phyloP scores from a whole-genome alignment of 1,140 invertebrate genomes.

The Himalopsyche phryganea region DNA sequence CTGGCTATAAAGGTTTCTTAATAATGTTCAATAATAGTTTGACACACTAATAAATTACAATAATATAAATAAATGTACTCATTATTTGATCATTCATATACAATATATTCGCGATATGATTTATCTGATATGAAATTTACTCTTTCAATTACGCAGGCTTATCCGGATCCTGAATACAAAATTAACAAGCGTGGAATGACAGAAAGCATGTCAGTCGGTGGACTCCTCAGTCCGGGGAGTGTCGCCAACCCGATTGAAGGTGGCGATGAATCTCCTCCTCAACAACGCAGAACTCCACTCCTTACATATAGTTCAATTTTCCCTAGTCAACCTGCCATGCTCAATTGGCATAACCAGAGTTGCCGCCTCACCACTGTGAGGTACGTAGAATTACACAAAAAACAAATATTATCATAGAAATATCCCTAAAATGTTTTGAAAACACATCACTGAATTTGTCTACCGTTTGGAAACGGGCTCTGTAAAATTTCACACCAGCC shows the following conservation, averaged over 20 bases:
- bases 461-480: no score
- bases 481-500: no score
- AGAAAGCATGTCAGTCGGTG: conserved; percentile 53
- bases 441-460: no score
- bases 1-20: conserved; percentile 67
- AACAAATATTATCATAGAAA: no score
- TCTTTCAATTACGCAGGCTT: conserved; percentile 49
- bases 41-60: neutral
- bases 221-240: conserved; percentile 25
- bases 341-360: conserved; percentile 90
- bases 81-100: no score
- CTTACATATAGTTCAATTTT: conserved; percentile 78
- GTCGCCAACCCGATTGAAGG: neutral
- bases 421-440: no score
- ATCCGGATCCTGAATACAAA: conserved; percentile 81
- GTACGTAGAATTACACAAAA: conserved; percentile 22
- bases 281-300: conserved; percentile 58
- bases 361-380: conserved; percentile 65
- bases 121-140: no score
- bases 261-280: conserved; percentile 14
- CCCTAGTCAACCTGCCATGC: conserved; percentile 83
- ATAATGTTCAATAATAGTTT: neutral
- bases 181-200: conserved; percentile 83
- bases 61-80: no score
- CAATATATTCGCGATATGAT: no score